These are phyloP conservation scores for Sorex fumeus DNA, from an alignment of 2,113 vertebrate genomes.

Conservation along the genomic window DNA sequence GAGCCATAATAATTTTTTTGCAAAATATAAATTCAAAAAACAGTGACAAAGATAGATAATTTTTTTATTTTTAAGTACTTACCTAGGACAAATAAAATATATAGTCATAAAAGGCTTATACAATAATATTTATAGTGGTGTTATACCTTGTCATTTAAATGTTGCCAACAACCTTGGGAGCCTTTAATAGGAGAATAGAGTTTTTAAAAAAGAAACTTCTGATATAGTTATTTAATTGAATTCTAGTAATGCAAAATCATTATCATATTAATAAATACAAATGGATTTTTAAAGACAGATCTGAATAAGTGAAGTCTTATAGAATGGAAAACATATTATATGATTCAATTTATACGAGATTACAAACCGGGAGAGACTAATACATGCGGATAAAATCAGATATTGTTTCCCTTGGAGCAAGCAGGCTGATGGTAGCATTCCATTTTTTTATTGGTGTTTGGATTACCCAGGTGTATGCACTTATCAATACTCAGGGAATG, in stretches of 20 bases:
- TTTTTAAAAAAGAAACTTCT: not conserved
- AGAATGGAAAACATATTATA: not conserved
- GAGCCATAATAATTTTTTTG: not conserved
- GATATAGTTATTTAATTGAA: conserved; percentile 9
- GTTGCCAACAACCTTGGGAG: not conserved
- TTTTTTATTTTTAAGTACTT: not conserved
- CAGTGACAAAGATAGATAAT: not conserved
- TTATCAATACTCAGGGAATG: conserved; percentile 24
- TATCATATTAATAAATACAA: conserved; percentile 22
- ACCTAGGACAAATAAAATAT: conserved; percentile 18
- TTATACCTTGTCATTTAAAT: conserved; percentile 27
- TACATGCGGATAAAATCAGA: not conserved
- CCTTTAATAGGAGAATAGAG: not conserved
- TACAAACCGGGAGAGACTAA: conserved; percentile 16
- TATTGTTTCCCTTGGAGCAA: not conserved
- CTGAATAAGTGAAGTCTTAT: conserved; percentile 41
- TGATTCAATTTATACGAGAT: conserved; percentile 25
- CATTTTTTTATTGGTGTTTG: not conserved
- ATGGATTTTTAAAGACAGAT: conserved; percentile 31
- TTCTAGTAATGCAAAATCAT: conserved; percentile 26
- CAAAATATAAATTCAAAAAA: conserved; percentile 1
- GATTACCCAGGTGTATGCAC: not conserved
- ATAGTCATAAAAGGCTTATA: not conserved
- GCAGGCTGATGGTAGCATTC: not conserved
- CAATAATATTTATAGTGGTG: not conserved